Evolutionary conservation across 1,140 invertebrate genomes (phyloP).

Genomic region (Cylas formicarius): DNA sequence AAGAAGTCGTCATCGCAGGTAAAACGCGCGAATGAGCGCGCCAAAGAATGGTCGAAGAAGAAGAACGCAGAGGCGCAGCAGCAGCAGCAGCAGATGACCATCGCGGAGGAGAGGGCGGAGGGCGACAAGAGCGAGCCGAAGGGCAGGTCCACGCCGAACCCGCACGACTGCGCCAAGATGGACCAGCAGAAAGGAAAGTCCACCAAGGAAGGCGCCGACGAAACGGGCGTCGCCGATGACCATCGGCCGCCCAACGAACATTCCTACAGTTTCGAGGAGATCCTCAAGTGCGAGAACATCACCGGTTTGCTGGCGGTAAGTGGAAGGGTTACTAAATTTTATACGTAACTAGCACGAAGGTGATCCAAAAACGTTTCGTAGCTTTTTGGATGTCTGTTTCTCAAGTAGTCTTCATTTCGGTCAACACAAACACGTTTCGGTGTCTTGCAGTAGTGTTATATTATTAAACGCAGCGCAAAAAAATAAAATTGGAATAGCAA

Average conservation of each 20-base stretch:
- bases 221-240: conserved; percentile 35
- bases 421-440: too few relatives aligned
- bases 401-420: too few relatives aligned
- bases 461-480: too few relatives aligned
- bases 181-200: conserved; percentile 2
- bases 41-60: conserved; percentile 30
- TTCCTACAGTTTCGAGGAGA: conserved; percentile 64
- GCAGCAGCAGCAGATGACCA: too few relatives aligned
- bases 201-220: conserved; percentile 7
- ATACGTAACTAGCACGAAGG: too few relatives aligned
- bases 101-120: conserved; percentile 28
- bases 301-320: conserved; percentile 51
- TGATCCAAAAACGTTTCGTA: too few relatives aligned
- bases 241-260: too few relatives aligned
- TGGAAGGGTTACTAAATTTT: conserved; percentile 7
- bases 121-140: not conserved
- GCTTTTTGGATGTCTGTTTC: too few relatives aligned
- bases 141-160: conserved; percentile 13
- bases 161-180: conserved; percentile 9
- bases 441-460: too few relatives aligned
- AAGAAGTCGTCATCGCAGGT: conserved; percentile 46
- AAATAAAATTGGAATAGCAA: too few relatives aligned
- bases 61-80: conserved; percentile 13
- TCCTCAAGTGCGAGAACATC: conserved; percentile 59
- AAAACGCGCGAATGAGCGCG: conserved; percentile 35